phyloP scores from a whole-genome alignment of 2,888 invertebrate species.

The Vanessa cardui region DNA sequence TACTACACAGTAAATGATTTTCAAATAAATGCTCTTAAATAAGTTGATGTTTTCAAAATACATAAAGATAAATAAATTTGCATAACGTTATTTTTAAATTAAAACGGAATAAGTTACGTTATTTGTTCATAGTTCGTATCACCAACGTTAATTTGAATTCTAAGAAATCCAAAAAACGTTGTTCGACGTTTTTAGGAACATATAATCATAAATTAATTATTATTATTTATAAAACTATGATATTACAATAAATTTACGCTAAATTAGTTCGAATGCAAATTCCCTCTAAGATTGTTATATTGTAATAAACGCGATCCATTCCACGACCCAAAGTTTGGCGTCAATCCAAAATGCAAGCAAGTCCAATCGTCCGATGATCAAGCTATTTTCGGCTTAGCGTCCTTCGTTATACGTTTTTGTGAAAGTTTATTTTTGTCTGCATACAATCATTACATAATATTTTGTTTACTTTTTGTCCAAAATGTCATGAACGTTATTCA shows the following conservation, averaged over 20 bases:
- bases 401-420: constrained; percentile 67
- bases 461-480: constrained; percentile 18
- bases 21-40: no score
- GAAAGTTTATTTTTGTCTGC: constrained; percentile 56
- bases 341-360: constrained; percentile 58
- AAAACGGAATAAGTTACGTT: no score
- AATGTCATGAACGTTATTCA: not conserved
- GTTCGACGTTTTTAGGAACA: no score
- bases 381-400: constrained; percentile 65
- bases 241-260: not conserved
- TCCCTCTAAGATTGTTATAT: constrained; percentile 13
- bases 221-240: no score
- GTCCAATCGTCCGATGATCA: constrained; percentile 66
- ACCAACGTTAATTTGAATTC: no score
- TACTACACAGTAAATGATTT: no score
- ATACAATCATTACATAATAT: constrained; percentile 44
- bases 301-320: constrained; percentile 14
- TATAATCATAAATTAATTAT: no score
- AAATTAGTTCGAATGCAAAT: constrained; percentile 1
- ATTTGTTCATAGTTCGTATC: no score
- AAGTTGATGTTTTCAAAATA: not conserved
- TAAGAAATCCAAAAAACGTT: no score
- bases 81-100: no score
- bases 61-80: not conserved
- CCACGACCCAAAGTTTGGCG: constrained; percentile 50